Conservation (phyloP, 1,140 invertebrate genomes). For the Telenomus remus region DNA sequence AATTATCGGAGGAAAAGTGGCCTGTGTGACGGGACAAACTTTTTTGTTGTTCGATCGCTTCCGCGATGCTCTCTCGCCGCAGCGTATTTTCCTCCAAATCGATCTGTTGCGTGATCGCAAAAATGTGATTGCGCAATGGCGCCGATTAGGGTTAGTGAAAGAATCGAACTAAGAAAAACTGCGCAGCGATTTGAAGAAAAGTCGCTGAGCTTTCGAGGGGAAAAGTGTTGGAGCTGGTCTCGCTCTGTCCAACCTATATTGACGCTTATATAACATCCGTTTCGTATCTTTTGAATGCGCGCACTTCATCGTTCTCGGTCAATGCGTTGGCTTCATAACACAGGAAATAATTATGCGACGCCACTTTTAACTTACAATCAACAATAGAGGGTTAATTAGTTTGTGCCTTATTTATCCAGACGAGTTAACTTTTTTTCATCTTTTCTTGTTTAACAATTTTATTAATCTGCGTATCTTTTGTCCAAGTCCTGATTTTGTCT, state of each 20-base stretch:
- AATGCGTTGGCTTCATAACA: slow-evolving; percentile 43
- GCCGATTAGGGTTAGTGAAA: not conserved
- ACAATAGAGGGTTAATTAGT: slow-evolving; percentile 51
- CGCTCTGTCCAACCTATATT: slow-evolving; percentile 17
- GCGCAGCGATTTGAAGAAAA: not conserved
- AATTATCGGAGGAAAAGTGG: slow-evolving; percentile 16
- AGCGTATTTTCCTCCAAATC: slow-evolving; percentile 7
- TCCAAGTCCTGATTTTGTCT: no score
- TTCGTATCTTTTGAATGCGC: slow-evolving; percentile 31
- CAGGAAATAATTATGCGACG: slow-evolving; percentile 54
- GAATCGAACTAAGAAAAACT: not conserved
- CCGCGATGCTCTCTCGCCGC: slow-evolving; percentile 1
- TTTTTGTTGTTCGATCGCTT: slow-evolving; percentile 2
- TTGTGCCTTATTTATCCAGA: slow-evolving; percentile 42
- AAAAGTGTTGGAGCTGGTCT: slow-evolving; percentile 17
- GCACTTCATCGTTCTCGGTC: slow-evolving; percentile 39
- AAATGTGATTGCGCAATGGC: not conserved
- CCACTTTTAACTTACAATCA: slow-evolving; percentile 43
- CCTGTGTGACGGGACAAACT: no score
- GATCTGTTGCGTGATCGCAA: slow-evolving; percentile 1
- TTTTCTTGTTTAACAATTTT: not conserved
- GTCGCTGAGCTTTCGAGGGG: not conserved
- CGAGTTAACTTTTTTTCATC: not conserved
- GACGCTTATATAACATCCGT: slow-evolving; percentile 44
- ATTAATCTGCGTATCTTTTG: no score